phyloP scores from a whole-genome alignment of 2,888 invertebrate species.

The Drosophila neonasuta region DNA sequence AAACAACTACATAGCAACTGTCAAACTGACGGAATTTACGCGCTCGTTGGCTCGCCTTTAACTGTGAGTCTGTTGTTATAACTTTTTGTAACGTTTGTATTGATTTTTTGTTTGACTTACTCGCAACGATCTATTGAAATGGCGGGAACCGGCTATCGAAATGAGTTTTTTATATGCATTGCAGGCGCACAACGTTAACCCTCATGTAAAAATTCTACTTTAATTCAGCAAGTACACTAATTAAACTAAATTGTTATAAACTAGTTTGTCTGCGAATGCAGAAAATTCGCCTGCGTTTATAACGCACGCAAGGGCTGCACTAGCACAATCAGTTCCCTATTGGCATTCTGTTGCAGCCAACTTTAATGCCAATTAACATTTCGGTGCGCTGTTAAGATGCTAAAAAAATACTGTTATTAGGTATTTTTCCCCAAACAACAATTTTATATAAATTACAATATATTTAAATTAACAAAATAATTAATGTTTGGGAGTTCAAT shows the following conservation, averaged over 20 bases:
- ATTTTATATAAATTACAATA: too few species aligned
- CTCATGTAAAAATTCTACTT: constrained; percentile 17
- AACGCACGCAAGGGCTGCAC: constrained; percentile 53
- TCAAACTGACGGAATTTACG: constrained; percentile 77
- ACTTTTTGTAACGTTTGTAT: constrained; percentile 43
- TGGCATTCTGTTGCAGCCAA: not conserved
- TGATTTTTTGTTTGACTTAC: constrained; percentile 53
- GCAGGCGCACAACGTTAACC: not conserved
- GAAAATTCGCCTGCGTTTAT: constrained; percentile 36
- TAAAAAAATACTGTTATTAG: not conserved
- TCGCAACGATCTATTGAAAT: constrained; percentile 19
- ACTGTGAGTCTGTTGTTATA: constrained; percentile 41
- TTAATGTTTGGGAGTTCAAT: not conserved
- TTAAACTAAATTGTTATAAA: constrained; percentile 2
- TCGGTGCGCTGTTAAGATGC: not conserved
- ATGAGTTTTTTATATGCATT: not conserved
- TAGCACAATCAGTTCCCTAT: constrained; percentile 3
- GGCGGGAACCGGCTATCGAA: not conserved
- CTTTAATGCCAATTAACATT: constrained; percentile 12
- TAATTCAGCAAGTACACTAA: constrained; percentile 44
- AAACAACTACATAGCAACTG: constrained; percentile 36
- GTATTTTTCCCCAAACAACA: too few species aligned
- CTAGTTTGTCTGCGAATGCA: constrained; percentile 6
- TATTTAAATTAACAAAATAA: not conserved
- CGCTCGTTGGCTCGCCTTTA: constrained; percentile 38